These are phyloP conservation scores for Ficedula albicollis DNA, from an alignment of 2,797 vertebrate genomes.

Conservation along the genomic window DNA sequence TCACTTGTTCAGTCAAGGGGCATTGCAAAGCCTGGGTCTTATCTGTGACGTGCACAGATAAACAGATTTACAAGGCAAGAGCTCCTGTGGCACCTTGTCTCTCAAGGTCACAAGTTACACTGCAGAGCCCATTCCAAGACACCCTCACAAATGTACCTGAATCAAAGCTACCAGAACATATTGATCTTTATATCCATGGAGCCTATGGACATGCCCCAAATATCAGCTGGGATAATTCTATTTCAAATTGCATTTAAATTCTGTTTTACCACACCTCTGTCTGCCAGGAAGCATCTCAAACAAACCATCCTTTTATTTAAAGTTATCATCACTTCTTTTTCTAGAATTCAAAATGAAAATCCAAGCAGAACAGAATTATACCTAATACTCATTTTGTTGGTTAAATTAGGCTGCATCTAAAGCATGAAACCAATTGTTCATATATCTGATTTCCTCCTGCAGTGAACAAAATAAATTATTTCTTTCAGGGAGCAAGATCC, in stretches of 20 bases:
- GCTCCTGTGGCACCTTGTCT: not conserved
- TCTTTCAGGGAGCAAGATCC: not conserved
- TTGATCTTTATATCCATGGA: not conserved
- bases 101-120: constrained; percentile 31
- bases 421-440: not conserved
- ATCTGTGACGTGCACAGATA: constrained; percentile 60
- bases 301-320: not conserved
- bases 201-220: not conserved
- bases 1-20: constrained; percentile 27
- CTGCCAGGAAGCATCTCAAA: not conserved
- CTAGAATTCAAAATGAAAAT: not conserved
- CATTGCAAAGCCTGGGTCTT: constrained; percentile 24
- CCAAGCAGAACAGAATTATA: not conserved
- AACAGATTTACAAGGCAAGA: constrained; percentile 41
- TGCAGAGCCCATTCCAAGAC: not conserved
- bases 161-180: rapidly evolving
- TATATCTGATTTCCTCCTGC: not conserved
- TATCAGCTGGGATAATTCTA: not conserved
- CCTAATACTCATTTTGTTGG: not conserved
- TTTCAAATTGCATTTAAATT: not conserved
- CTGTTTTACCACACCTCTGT: not conserved
- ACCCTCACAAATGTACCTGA: not conserved
- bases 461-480: not conserved
- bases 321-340: not conserved
- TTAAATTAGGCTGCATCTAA: not conserved